Evolutionary conservation across 1,140 invertebrate species (phyloP).

Genomic region (Drosophila erecta): DNA sequence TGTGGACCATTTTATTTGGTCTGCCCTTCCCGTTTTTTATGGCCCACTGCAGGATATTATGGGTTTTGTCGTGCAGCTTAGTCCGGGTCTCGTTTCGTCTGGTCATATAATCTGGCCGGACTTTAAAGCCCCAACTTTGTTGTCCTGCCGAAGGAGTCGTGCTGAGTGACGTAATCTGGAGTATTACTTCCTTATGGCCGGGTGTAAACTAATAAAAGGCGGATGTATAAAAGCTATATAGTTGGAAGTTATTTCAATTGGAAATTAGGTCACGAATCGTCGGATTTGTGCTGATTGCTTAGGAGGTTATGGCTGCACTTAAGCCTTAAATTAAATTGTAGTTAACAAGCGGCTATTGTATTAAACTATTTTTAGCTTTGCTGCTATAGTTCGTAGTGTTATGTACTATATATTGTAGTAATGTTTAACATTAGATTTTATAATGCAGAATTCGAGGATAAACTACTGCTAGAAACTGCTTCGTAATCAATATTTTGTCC

Average conservation of each 20-base stretch:
- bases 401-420: no score
- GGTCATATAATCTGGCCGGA: conserved; percentile 22
- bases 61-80: conserved; percentile 34
- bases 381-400: no score
- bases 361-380: neutral
- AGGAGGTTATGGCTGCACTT: neutral
- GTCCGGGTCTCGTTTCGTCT: conserved; percentile 18
- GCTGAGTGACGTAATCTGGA: conserved; percentile 23
- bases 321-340: neutral
- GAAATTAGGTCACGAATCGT: conserved; percentile 30
- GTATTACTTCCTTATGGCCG: conserved; percentile 38
- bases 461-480: no score
- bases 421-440: no score
- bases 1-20: conserved; percentile 39
- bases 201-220: conserved; percentile 41
- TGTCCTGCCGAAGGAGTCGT: conserved; percentile 19
- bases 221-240: conserved; percentile 36
- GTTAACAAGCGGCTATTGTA: neutral
- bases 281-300: conserved; percentile 13
- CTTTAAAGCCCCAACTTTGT: conserved; percentile 43
- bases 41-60: conserved; percentile 36
- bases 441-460: no score
- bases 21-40: conserved; percentile 33
- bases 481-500: no score
- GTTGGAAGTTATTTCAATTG: conserved; percentile 35